Conservation (phyloP, 2,888 invertebrate genomes). For the Sinhomidia bicolor region DNA sequence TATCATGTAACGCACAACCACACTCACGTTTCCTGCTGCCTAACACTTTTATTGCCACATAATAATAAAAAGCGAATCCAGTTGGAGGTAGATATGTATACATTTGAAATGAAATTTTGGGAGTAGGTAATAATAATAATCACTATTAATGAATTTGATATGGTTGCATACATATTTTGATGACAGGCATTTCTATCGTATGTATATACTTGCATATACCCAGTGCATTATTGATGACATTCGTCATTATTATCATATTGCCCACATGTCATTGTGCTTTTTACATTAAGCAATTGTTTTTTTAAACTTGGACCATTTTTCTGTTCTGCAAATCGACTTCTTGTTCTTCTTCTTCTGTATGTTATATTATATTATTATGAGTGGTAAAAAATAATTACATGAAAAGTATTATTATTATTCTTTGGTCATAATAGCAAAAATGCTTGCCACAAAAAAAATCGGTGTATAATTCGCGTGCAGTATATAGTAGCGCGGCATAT, state of each 20-base stretch:
- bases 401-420: background rate
- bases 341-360: no score
- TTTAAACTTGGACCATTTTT: background rate
- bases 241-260: background rate
- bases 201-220: background rate
- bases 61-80: background rate
- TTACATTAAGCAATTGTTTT: background rate
- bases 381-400: background rate
- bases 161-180: background rate
- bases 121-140: background rate
- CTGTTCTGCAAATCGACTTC: no score
- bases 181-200: background rate
- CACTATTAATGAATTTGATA: constrained; percentile 30
- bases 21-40: constrained; percentile 16
- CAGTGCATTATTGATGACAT: background rate
- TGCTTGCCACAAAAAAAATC: background rate
- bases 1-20: constrained; percentile 61
- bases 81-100: background rate
- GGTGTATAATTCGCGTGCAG: constrained; percentile 10
- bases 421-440: background rate
- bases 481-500: background rate
- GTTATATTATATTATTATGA: background rate
- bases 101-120: background rate
- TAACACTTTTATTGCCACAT: constrained; percentile 13
- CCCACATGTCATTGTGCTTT: background rate